Conservation (phyloP, 2,113 vertebrate species). For the Dendropsophus ebraccatus region DNA sequence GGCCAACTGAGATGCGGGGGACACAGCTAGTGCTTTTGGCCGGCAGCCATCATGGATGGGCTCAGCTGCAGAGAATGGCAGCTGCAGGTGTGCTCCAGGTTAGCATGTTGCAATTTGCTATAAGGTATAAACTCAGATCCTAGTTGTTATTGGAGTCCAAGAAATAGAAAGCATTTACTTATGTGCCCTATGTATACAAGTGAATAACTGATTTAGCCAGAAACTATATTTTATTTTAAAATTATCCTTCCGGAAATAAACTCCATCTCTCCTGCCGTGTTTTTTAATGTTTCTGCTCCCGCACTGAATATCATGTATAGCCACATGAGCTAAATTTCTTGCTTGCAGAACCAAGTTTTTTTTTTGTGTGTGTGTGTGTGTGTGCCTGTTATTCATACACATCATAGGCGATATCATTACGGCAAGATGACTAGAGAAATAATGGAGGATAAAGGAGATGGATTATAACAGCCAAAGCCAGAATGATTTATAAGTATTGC, state of each 20-base stretch:
- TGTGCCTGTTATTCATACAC: constrained; percentile 73
- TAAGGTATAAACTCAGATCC: neutral
- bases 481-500: constrained; percentile 81
- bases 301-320: too few relatives aligned
- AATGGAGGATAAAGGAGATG: constrained; percentile 78
- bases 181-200: neutral
- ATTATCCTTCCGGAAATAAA: neutral
- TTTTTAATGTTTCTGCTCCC: too few relatives aligned
- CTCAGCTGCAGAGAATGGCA: too few relatives aligned
- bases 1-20: too few relatives aligned
- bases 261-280: neutral
- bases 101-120: too few relatives aligned
- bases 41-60: too few relatives aligned
- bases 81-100: too few relatives aligned
- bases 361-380: constrained; percentile 64
- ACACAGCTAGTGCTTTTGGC: too few relatives aligned
- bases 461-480: constrained; percentile 74
- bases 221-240: too few relatives aligned
- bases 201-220: neutral
- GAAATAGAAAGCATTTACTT: neutral
- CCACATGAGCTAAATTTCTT: constrained; percentile 72
- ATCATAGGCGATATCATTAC: constrained; percentile 80
- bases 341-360: constrained; percentile 66
- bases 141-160: neutral
- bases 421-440: constrained; percentile 77